Conservation (phyloP, 2,797 vertebrate species). For the Schizothorax lantsangensis region DNA sequence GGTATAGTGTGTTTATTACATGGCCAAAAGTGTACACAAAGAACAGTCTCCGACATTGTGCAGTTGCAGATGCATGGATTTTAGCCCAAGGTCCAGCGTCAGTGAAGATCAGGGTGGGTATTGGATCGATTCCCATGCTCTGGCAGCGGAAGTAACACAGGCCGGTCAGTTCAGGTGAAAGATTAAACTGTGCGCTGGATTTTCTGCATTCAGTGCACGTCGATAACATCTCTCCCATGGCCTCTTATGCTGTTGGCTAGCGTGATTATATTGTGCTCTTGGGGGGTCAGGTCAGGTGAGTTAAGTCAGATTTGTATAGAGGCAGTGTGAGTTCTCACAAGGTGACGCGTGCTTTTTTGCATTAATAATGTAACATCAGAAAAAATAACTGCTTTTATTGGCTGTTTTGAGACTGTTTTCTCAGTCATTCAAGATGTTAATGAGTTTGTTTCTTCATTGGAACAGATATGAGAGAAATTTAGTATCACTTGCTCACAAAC, state of each 20-base stretch:
- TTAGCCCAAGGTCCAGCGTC: neutral
- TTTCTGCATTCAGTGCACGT: constrained; percentile 15
- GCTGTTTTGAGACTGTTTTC: neutral
- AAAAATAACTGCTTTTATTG: neutral
- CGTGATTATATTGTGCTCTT: constrained; percentile 6
- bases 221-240: constrained; percentile 17
- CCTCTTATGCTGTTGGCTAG: constrained; percentile 17
- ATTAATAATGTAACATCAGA: constrained; percentile 19
- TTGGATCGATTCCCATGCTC: constrained; percentile 14
- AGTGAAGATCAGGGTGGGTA: constrained; percentile 26
- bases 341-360: constrained; percentile 35
- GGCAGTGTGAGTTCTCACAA: neutral
- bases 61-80: neutral
- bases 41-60: neutral
- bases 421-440: neutral
- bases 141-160: neutral
- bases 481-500: neutral
- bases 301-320: constrained; percentile 12
- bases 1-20: neutral
- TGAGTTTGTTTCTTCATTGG: neutral
- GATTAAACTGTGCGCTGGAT: constrained; percentile 31
- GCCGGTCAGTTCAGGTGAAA: constrained; percentile 44
- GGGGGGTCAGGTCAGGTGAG: constrained; percentile 21
- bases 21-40: neutral
- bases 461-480: neutral